Evolutionary conservation across 2,113 vertebrate species (phyloP), one percentile per base, ranked within the genome.

Genomic region (Cranoglanis bouderius): DNA sequence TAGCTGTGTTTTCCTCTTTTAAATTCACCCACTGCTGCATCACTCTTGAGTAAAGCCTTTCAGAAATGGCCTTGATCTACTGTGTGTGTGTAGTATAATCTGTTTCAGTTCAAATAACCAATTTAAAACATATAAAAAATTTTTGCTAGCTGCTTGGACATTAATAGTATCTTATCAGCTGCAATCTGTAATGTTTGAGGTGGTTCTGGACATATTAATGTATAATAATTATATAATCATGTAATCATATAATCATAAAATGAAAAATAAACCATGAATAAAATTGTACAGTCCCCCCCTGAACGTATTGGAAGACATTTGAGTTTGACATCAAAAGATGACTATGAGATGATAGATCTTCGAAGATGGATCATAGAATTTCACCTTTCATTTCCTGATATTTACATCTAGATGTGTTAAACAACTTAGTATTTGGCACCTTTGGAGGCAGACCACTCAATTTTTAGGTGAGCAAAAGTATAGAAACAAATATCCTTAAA

Each of bases 31-130:
- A 29, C 38, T 16, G 43, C 55, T 14, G 81, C n/a, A 24, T 83
- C 81, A 61, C 81, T 61, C 10, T 38, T 61, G 81, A 61, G 5
- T 59, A 59, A 77, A 86, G 67, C 85, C 85, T 75, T 59, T 86
- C 85, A n/a, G 38, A 86, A n/a, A 43, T 21, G 38, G 51, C 32
- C 53, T 43, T 74, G 70, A 59, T 74, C 70, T 43, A 26, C 51
- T n/a, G 29, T 35, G 81, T 55, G 40, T 88, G 43, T 63, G 61
- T 40, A 26, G 81, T 61, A 29, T 59, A 61, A 83, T 83, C 81
- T 43, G 35, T 26, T 83, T 61, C 35, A 26, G n/a, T 82, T 59
- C 19, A 38, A 59, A 59, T 57, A 59, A 40, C 53, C 35, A 12
- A 59, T 26, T 55, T 55, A 10, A 57, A 35, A 10, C n/a, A n/a